Evolutionary conservation across 2,113 vertebrate genomes (phyloP).

Genomic region (Chinchilla lanigera): DNA sequence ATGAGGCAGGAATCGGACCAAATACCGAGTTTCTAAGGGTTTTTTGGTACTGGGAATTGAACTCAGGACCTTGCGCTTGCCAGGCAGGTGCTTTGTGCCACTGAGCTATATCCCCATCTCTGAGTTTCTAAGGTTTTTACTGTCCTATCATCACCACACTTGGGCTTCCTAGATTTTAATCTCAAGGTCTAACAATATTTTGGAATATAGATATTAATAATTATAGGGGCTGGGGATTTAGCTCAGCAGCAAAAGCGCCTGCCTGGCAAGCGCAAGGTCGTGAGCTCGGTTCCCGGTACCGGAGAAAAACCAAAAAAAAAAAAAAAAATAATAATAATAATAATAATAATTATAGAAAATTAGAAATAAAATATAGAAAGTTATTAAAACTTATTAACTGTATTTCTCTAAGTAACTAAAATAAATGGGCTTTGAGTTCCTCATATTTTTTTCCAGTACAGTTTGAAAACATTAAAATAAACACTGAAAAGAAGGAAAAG

Average conservation of each 20-base stretch:
- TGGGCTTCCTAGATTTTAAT: slow-evolving; percentile 4
- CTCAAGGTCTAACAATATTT: slow-evolving; percentile 9
- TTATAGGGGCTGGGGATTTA: too few relatives aligned
- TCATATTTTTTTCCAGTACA: not conserved
- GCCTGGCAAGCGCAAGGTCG: too few relatives aligned
- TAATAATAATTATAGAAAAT: slow-evolving; percentile 13
- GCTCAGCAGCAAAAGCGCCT: too few relatives aligned
- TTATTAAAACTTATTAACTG: not conserved
- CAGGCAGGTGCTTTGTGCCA: too few relatives aligned
- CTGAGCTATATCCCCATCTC: too few relatives aligned
- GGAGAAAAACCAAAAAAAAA: too few relatives aligned
- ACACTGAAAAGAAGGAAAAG: not conserved
- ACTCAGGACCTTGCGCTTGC: too few relatives aligned
- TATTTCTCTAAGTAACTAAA: not conserved
- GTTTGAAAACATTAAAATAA: slow-evolving; percentile 52
- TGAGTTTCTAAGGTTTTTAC: not conserved
- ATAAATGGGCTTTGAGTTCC: not conserved
- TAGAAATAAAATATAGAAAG: not conserved
- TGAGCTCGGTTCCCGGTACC: too few relatives aligned
- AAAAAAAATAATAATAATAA: too few relatives aligned
- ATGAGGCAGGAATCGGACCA: not conserved
- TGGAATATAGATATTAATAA: not conserved
- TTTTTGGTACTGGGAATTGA: too few relatives aligned
- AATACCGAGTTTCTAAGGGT: not conserved
- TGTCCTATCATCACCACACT: not conserved